Base-by-base conservation (phyloP, 2,113 vertebrate genomes). In the Tricholaema leucomelas region DNA sequence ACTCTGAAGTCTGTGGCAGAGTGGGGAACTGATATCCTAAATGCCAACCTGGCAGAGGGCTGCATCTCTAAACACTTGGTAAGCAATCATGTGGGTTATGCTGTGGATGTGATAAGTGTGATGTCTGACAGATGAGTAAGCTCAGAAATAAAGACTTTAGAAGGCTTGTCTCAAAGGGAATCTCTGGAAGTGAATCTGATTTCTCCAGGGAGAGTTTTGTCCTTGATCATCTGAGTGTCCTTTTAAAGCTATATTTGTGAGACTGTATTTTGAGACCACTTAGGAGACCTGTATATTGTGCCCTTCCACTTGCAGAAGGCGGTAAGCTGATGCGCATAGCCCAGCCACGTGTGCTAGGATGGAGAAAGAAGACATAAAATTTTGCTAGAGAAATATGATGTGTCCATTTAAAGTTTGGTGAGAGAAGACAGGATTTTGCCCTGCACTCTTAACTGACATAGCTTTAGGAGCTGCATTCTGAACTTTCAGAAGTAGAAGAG, bases 191-290 rank as follows among this genome's bases (percentile, higher is more conserved):
- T 63, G 21, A 94, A 94, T 90, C n/a, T 3, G 4, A 1, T 81
- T 91, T 90, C 48, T 84, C 50, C 31, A 30, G 61, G 55, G 58
- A 75, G 5, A 30, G 19, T 87, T 81, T 87, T 88, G 63, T 81
- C 77, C 65, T 91, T 35, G 19, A 35, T 72, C 25, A 12, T 75
- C 88, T 77, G 27, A 42, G 64, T 75, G 73, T 88, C 69, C 70
- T 86, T 81, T 64, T 44, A 84, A 25, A 38, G 44, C 28, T 79
- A 67, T 18, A n/a, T 93, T 85, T 74, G 52, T 73, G 31, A 46
- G 56, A 7, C 5, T 35, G 12, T 44, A 13, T 23, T 12, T 19
- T 60, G 33, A 63, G 24, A 54, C 55, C 74, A 25, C 42, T 74
- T 27, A 17, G 24, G 35, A 30, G 54, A 30, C 28, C 8, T 17